Base-by-base conservation (phyloP, 2,888 invertebrate species). In the Rambutsinella grinnellia region DNA sequence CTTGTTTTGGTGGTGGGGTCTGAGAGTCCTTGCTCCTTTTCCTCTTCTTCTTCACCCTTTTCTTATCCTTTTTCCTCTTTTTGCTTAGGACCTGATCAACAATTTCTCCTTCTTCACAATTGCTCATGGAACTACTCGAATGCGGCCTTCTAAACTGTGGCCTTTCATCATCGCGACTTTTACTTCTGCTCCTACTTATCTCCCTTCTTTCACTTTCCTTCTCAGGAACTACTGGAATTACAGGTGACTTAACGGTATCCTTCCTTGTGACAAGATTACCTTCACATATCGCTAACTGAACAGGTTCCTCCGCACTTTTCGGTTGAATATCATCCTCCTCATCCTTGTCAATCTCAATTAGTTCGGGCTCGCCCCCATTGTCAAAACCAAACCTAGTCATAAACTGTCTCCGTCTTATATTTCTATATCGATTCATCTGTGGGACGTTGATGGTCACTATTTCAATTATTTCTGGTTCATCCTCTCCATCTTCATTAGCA, bases 101-200 rank as follows among this genome's bases (percentile, higher is more conserved):
- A 44, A 90, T 90, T 86, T 90, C 91, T 0, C 90, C 90, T 84
- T 90, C 90, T 85, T 90, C 91, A 79, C 87, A 86, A 85, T 65
- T 82, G 81, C 60, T 79, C 69, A 61, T 71, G 58, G 61, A 81
- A 74, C 58, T 72, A 27, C 75, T 75, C 5, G 68, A 68, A 36
- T 75, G 75, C 13, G 75, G 75, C 36, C 75, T 54, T 17, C 67
- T 75, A 51, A 75, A 75, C 28, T 67, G 68, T 5, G 36, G 36
- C 10, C 67, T n/a, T 51, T 75, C 68, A 21, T 58, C 44, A 21
- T 27, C 56, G 13, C 68, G 75, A 27, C 68, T 75, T 17, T 57
- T 62, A 13, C 21, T 19, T 10, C 24, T 13, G 17, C 28, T 46
- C 67, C 36, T n/a, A 24, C 46, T 10, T 27, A 19, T 24, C n/a